phyloP scores from a whole-genome alignment of 2,113 vertebrate species.

The Calyptommatus sinebrachiatus region DNA sequence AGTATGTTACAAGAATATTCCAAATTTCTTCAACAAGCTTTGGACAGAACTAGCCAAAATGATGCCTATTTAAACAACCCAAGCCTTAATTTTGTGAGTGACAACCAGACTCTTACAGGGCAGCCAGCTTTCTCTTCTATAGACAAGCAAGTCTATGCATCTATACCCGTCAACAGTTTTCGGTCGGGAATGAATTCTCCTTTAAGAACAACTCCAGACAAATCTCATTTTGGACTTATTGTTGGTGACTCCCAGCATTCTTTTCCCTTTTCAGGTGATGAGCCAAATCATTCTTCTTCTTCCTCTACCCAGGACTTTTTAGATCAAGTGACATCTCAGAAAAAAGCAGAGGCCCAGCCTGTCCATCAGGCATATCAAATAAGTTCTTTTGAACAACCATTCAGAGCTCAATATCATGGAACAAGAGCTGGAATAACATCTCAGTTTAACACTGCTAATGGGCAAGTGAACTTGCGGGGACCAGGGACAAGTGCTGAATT shows the following conservation, averaged over 20 bases:
- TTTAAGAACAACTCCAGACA: constrained; percentile 90
- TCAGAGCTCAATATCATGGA: constrained; percentile 91
- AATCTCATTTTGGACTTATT: constrained; percentile 94
- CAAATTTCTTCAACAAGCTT: constrained; percentile 96
- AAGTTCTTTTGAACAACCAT: constrained; percentile 93
- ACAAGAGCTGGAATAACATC: constrained; percentile 86
- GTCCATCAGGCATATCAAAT: constrained; percentile 95
- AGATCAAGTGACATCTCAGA: constrained; percentile 93
- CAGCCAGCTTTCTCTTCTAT: constrained; percentile 91
- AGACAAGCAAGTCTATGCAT: constrained; percentile 91
- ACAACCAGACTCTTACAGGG: constrained; percentile 87
- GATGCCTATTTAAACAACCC: constrained; percentile 97
- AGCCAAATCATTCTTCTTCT: constrained; percentile 87
- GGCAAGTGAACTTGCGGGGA: constrained; percentile 92
- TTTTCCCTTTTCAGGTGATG: constrained; percentile 95
- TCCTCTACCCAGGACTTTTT: constrained; percentile 95
- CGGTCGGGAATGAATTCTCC: constrained; percentile 94
- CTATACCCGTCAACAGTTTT: constrained; percentile 87
- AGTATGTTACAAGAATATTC: constrained; percentile 98
- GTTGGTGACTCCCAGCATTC: constrained; percentile 95
- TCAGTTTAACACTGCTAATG: constrained; percentile 93
- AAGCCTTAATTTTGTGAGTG: constrained; percentile 93
- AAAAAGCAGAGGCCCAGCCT: constrained; percentile 92
- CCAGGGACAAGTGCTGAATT: constrained; percentile 90
- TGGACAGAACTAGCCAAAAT: constrained; percentile 99